phyloP scores from a whole-genome alignment of 2,113 vertebrate species.

The Falcunculus frontatus region DNA sequence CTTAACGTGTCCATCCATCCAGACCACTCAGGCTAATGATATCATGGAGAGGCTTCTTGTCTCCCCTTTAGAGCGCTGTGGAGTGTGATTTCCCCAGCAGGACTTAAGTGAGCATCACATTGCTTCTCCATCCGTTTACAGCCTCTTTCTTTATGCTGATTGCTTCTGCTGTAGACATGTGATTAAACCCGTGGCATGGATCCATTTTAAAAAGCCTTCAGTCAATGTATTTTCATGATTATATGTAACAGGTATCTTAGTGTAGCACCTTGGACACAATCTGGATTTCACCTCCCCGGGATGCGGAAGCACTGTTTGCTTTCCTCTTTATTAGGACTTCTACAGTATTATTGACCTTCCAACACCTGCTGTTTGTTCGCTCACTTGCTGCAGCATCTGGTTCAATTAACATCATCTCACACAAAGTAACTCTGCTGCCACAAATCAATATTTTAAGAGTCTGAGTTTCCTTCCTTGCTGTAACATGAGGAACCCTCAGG shows the following conservation, averaged over 20 bases:
- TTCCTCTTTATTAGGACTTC: neutral
- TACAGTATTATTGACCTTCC: neutral
- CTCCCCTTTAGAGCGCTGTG: accelerated
- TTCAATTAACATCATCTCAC: neutral
- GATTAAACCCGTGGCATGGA: neutral
- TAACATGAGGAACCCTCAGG: neutral
- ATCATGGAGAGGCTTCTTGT: accelerated
- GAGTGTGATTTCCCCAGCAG: neutral
- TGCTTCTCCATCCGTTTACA: neutral
- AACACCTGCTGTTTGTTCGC: slow-evolving; percentile 2
- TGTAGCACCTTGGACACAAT: neutral
- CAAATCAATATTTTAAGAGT: neutral
- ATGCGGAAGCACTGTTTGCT: neutral
- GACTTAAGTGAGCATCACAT: neutral
- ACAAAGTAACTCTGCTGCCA: neutral
- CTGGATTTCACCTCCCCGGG: neutral
- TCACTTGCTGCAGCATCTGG: neutral
- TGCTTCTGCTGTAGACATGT: neutral
- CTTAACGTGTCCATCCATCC: accelerated
- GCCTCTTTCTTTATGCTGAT: neutral
- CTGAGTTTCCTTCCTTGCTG: neutral
- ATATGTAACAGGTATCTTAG: neutral
- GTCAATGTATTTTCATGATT: neutral
- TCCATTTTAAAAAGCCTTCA: neutral
- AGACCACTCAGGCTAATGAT: accelerated